Evolutionary conservation across 2,797 vertebrate genomes (phyloP).

Genomic region (Meda fulgida): DNA sequence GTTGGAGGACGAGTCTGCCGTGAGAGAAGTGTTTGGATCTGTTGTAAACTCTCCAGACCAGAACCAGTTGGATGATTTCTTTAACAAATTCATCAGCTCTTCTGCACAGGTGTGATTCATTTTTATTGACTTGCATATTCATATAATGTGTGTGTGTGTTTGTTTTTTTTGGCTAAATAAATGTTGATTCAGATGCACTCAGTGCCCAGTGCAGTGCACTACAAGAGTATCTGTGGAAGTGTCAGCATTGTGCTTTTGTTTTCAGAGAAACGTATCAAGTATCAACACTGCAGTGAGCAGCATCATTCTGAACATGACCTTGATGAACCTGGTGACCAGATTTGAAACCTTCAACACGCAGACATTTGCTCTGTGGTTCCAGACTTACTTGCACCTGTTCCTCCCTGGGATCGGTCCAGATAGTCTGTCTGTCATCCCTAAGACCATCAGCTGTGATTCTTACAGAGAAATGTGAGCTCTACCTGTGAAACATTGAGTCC

Average conservation of each 20-base stretch:
- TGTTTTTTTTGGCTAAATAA: background rate
- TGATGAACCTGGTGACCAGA: conserved; percentile 54
- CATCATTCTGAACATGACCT: conserved; percentile 64
- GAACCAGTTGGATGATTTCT: conserved; percentile 60
- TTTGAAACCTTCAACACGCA: conserved; percentile 48
- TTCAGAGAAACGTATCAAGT: conserved; percentile 63
- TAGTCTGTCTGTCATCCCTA: conserved; percentile 63
- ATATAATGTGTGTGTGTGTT: too few species aligned
- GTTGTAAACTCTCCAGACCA: conserved; percentile 13
- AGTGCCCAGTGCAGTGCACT: too few species aligned
- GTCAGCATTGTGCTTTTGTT: background rate
- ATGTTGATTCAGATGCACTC: background rate
- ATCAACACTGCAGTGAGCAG: conserved; percentile 56
- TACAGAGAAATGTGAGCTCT: conserved; percentile 68
- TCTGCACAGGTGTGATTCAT: conserved; percentile 47
- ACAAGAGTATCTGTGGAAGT: background rate
- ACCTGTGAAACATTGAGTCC: background rate
- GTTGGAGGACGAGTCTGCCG: conserved; percentile 56
- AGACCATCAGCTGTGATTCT: conserved; percentile 66
- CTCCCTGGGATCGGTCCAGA: conserved; percentile 61
- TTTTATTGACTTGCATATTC: background rate
- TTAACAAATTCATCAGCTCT: conserved; percentile 47
- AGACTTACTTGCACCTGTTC: conserved; percentile 61
- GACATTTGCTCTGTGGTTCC: conserved; percentile 66
- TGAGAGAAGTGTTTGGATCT: conserved; percentile 46